Evolutionary conservation across 2,797 vertebrate species (phyloP).

Genomic region (Discoglossus pictus): DNA sequence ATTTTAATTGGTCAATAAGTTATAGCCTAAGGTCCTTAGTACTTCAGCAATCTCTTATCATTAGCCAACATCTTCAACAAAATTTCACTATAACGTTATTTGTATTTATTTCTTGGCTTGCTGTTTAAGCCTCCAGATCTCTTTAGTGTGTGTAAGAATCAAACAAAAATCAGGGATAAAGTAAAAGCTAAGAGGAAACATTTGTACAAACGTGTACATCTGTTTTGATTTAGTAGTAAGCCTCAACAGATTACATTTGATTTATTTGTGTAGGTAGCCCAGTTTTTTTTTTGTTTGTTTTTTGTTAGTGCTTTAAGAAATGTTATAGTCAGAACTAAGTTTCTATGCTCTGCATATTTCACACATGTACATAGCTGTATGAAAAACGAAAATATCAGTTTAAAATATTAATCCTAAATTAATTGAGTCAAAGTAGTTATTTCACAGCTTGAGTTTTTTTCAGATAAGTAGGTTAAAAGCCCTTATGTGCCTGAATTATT

Average conservation of each 20-base stretch:
- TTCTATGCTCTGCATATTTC: slow-evolving; percentile 1
- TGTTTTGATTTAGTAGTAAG: slow-evolving; percentile 23
- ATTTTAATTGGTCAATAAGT: too few relatives aligned
- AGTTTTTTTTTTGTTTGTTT: too few relatives aligned
- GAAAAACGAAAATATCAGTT: background rate
- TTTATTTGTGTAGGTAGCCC: slow-evolving; percentile 19
- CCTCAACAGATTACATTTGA: slow-evolving; percentile 21
- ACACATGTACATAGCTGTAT: slow-evolving; percentile 11
- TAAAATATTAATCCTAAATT: slow-evolving; percentile 17
- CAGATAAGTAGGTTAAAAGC: background rate
- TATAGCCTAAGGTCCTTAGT: too few relatives aligned
- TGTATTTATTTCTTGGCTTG: slow-evolving; percentile 1
- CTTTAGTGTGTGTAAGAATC: slow-evolving; percentile 11
- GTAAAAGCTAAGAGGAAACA: slow-evolving; percentile 2
- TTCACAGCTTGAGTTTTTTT: slow-evolving; percentile 19
- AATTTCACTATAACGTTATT: background rate
- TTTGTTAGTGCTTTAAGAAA: background rate
- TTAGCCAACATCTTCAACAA: background rate
- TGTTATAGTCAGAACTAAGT: slow-evolving; percentile 15
- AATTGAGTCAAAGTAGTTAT: slow-evolving; percentile 14
- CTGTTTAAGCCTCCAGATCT: slow-evolving; percentile 16
- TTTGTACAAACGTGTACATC: slow-evolving; percentile 31
- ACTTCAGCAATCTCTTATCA: too few relatives aligned
- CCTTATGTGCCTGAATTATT: too few relatives aligned
- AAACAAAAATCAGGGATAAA: slow-evolving; percentile 14